Base-by-base conservation (phyloP, 2,113 vertebrate genomes). In the Vimba vimba region DNA sequence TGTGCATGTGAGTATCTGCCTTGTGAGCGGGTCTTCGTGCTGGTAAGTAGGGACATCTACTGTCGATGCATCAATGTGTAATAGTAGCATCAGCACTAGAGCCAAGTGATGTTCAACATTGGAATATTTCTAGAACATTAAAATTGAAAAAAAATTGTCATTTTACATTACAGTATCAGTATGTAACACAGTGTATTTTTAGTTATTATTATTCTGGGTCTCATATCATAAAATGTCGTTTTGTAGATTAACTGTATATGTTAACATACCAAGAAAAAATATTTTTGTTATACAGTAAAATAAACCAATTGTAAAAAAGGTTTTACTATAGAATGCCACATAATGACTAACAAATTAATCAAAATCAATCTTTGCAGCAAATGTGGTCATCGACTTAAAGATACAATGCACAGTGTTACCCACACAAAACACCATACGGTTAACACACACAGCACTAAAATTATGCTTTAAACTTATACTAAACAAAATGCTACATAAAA, bases 1-100 rank as follows among this genome's bases (percentile, higher is more conserved):
- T 4, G 2, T 0, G 10, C 95, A 96, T 21, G 0, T 47, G n/a
- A 93, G 88, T 0, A 3, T 86, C 15, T 83, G 0, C 0, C 92
- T 89, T 0, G 87, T 91, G 1, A 0, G 0, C 0, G 76, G 86
- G 77, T 94, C 88, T 4, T 0, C 30, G 77, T 78, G 19, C 11
- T 85, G 2, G 25, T 91, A 94, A 13, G 89, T 93, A 30, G 23
- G 13, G 9, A 4, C 43, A 1, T 39, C n/a, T 4, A 2, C 8
- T 0, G 19, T 43, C 7, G 23, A 39, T 4, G 59, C 25, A 15
- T 52, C 12, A 36, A 50, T 30, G 23, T 33, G 19, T 0, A 4
- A 71, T 19, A 93, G 23, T 81, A 93, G 0, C 57, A 93, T 50
- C 2, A 0, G 27, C 4, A 69, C 0, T 0, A 8, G 10, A 62